Base-by-base conservation (phyloP, 2,113 vertebrate species). In the Campylomormyrus tamandua region DNA sequence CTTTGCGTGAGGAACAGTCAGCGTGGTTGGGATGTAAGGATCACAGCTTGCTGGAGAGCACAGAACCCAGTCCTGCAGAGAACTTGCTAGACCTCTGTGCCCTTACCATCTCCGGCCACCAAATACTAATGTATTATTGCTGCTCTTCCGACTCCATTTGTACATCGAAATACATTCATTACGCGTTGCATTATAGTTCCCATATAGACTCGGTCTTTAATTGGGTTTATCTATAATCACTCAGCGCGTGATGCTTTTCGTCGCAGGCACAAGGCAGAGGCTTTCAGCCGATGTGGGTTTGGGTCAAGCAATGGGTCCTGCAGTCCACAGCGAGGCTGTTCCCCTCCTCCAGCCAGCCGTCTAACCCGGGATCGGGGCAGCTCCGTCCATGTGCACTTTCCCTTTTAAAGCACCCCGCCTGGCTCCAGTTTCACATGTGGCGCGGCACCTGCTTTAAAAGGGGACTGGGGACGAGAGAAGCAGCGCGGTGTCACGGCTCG, bases 361-460 rank as follows among this genome's bases (percentile, higher is more conserved):
- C 62, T 70, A 10, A 31, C 27, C 27, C n/a, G 21, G 62, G 62
- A 70, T 1, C 10, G n/a, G 62, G 62, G 62, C 62, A 70, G 62
- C 62, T 10, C 62, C n/a, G 62, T 70, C 62, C 62, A 11, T 27
- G n/a, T 66, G 62, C n/a, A 70, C n/a, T 70, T 90, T 88, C 88
- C 66, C 88, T 58, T 50, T 77, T 83, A 83, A 39, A 42, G 13
- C 74, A 19, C 13, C 31, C 74, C 13, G 74, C 35, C 35, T 80
- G 74, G 31, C 31, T 80, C 35, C 74, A 80, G 74, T 80, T 80
- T 80, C 35, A 80, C 74, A 42, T 80, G 66, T 74, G 66, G n/a
- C 27, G 62, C 24, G 70, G 31, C 74, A 80, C 31, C 74, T 80
- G 74, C 74, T 80, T 42, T 42, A 80, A 42, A 19, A 80, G 74